Base-by-base conservation (phyloP, 2,113 vertebrate genomes). In the Chloropsis cyanopogon region DNA sequence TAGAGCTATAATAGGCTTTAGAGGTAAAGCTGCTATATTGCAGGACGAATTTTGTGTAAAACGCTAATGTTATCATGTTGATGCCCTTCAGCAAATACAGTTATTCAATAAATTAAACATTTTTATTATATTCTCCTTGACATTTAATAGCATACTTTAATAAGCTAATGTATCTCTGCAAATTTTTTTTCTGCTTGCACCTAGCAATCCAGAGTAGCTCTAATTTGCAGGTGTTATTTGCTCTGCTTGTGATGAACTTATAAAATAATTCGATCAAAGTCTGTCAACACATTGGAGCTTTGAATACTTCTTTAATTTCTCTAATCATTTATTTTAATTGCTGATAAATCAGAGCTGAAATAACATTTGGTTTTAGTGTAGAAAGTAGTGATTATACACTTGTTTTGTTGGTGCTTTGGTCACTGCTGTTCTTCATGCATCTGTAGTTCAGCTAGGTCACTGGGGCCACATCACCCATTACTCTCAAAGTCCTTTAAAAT, bases 21-120 rank as follows among this genome's bases (percentile, higher is more conserved):
- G 66, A 96, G 76, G 66, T 92, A 88, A 96, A 97, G 88, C 80
- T 22, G 69, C 77, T 94, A 64, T 70, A 84, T 73, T 95, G 88
- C 63, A 39, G 90, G 61, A 89, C 80, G 53, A 70, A 82, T 92
- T 96, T 89, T 88, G 60, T 86, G 82, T 88, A 76, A 95, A 92
- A 72, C 2, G 10, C 31, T 60, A 46, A 91, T 52, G 76, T 90
- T 96, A 96, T 87, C 93, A 68, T 19, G 1, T 90, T 89, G 76
- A 52, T 93, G 65, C 66, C 92, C 86, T 95, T 89, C 88, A 88
- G 92, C 86, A 89, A 91, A 95, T 84, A 53, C 4, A 85, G 71
- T 57, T 60, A 60, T 93, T 92, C 82, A 78, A 71, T 76, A 91
- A 91, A 56, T 64, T 82, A 94, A 93, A 93, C 54, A 41, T 89